Percentiles rank a stretch among this genome's conserved stretches.
These are phyloP conservation scores for Platypus cylindrus DNA, from an alignment of 2,888 invertebrate genomes.

Conservation along the genomic window DNA sequence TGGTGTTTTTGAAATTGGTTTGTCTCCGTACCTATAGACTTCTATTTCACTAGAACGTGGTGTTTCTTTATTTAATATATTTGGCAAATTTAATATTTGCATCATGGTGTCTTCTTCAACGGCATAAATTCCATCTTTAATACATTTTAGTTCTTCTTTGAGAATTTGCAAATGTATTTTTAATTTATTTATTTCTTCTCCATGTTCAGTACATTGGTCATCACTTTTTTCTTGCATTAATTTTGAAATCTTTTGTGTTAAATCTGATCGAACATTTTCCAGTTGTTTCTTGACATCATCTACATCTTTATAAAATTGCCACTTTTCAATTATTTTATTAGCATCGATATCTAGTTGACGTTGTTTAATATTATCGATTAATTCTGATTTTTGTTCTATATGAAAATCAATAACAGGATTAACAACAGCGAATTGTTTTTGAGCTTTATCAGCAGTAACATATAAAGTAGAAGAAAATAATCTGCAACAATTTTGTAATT, in stretches of 20 bases:
- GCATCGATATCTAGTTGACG: conserved; percentile 45
- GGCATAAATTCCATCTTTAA: conserved; percentile 54
- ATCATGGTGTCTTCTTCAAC: conserved; percentile 58
- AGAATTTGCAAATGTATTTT: conserved; percentile 38
- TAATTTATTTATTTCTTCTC: conserved; percentile 40
- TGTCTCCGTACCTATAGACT: conserved; percentile 24
- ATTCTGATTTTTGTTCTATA: conserved; percentile 35
- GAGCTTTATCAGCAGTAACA: conserved; percentile 56
- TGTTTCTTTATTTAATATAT: conserved; percentile 50
- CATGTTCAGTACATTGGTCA: too few relatives aligned
- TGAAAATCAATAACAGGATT: conserved; percentile 56
- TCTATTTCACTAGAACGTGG: conserved; percentile 35
- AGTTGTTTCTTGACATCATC: conserved; percentile 39
- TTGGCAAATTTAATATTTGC: conserved; percentile 55
- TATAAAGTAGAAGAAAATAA: conserved; percentile 45
- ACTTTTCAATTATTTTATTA: conserved; percentile 43
- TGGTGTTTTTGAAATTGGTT: conserved; percentile 30
- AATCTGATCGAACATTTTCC: conserved; percentile 39
- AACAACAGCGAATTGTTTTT: conserved; percentile 52
- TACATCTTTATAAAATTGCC: conserved; percentile 48
- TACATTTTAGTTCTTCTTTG: conserved; percentile 44
- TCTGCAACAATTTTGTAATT: conserved; percentile 13
- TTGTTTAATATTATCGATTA: conserved; percentile 42
- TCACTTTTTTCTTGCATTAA: conserved; percentile 26
- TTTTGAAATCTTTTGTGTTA: conserved; percentile 39